Conservation (phyloP, 92 coral and sea anemone genomes). For the Zoanthus solanderi region DNA sequence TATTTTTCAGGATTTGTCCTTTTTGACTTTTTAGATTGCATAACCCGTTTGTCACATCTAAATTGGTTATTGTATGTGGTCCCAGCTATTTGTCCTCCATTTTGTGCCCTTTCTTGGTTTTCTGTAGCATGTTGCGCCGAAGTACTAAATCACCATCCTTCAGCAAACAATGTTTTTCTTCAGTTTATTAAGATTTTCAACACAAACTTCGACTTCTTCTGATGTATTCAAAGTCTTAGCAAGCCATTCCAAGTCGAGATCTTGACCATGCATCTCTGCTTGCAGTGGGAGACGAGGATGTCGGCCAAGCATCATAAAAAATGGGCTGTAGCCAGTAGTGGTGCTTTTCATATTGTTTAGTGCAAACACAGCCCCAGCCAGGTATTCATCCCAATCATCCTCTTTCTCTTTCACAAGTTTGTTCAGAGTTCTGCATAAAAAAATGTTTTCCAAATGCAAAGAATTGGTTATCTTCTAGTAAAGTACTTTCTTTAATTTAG, state of each 20-base stretch:
- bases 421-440: constrained; percentile 59
- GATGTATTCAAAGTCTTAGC: not conserved
- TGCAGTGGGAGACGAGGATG: constrained; percentile 50
- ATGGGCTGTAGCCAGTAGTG: constrained; percentile 76
- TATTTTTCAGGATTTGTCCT: constrained; percentile 20
- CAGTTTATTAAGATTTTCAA: not conserved
- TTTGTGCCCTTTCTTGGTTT: constrained; percentile 41
- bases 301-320: constrained; percentile 73
- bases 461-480: constrained; percentile 4
- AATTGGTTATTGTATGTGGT: constrained; percentile 19
- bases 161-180: not conserved
- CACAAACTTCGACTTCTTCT: not conserved
- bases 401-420: constrained; percentile 64
- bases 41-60: constrained; percentile 30
- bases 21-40: constrained; percentile 26
- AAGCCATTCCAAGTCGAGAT: not conserved
- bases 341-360: constrained; percentile 67
- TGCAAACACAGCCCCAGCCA: constrained; percentile 71
- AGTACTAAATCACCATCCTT: constrained; percentile 42
- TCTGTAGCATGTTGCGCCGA: constrained; percentile 44
- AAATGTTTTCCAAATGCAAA: constrained; percentile 6
- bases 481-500: constrained; percentile 3
- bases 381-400: constrained; percentile 72
- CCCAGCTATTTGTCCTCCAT: constrained; percentile 52
- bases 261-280: constrained; percentile 24